Conservation (phyloP, 2,888 invertebrate genomes). For the Idaea dimidiata region DNA sequence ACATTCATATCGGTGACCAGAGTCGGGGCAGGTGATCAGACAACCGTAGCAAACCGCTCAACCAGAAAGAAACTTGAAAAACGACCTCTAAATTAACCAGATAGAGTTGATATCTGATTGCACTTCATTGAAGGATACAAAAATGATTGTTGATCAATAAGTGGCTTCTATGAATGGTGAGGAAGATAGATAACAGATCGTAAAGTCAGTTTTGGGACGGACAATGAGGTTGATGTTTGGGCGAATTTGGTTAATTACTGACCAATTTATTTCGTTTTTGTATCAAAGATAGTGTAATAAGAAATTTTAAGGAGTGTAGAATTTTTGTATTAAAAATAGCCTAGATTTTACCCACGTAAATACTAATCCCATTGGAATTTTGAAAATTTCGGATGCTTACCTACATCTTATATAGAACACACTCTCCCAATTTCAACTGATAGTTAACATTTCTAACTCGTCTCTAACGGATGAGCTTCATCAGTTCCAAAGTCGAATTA, state of each 20-base stretch:
- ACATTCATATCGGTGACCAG: slow-evolving; percentile 75
- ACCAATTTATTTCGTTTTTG: slow-evolving; percentile 39
- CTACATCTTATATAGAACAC: too few relatives aligned
- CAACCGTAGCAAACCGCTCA: slow-evolving; percentile 67
- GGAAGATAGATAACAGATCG: slow-evolving; percentile 45
- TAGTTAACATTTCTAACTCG: too few relatives aligned
- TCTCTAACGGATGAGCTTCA: too few relatives aligned
- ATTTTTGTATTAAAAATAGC: not conserved
- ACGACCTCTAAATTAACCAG: slow-evolving; percentile 11
- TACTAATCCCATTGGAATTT: too few relatives aligned
- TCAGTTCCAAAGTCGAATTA: too few relatives aligned
- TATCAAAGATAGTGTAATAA: slow-evolving; percentile 21
- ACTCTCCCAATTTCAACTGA: too few relatives aligned
- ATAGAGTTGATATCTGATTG: slow-evolving; percentile 34
- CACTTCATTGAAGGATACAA: slow-evolving; percentile 46
- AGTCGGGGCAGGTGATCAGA: slow-evolving; percentile 70
- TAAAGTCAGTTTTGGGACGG: slow-evolving; percentile 47
- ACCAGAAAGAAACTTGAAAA: slow-evolving; percentile 39
- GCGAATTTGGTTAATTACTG: slow-evolving; percentile 72
- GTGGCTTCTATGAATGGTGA: slow-evolving; percentile 51
- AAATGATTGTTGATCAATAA: slow-evolving; percentile 46
- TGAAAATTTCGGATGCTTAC: too few relatives aligned
- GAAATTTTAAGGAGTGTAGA: not conserved
- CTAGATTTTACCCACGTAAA: too few relatives aligned
- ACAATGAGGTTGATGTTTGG: slow-evolving; percentile 72